Evolutionary conservation across 2,113 vertebrate species (phyloP), one percentile per base, ranked within the genome.

Genomic region (Hydrolagus affinis): DNA sequence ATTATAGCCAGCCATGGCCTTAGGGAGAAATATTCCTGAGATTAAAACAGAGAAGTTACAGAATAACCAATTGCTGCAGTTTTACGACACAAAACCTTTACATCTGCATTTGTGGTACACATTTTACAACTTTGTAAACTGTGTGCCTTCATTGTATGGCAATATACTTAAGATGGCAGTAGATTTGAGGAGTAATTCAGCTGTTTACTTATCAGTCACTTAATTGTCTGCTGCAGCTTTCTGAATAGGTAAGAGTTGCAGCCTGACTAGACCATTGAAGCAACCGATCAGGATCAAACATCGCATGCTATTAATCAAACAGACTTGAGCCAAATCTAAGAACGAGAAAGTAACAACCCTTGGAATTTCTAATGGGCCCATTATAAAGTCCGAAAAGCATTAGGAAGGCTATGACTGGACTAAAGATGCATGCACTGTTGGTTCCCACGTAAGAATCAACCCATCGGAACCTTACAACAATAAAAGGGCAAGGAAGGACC

Each of bases 371-470:
- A 68, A 86, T 85, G 87, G 87, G 90, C 85, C 88, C 88, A 89
- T 87, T 88, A 88, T 87, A 88, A 88, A 87, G 88, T 88, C 86
- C 88, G 87, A 89, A 44, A 85, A 78, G 86, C 85, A 85, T 90
- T 89, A 91, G 85, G 77, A 87, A 88, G 87, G 86, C 89, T 86
- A 85, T 86, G 78, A 87, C 86, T 88, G 85, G 76, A 88, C 72
- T 86, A 86, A 86, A 86, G 85, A 66, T 89, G 85, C 19, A 8
- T 1, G 0, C 88, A 88, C 88, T 88, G 90, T 89, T 89, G 87
- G 85, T 91, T 93, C 90, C 89, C 89, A 91, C 90, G 89, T 91
- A 88, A 87, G 87, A 90, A 92, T 86, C 88, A 87, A 88, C 87
- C 88, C 87, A 89, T 25, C 88, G 88, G 91, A 92, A 89, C 78